Percentiles rank a stretch among this genome's conserved stretches.
Evolutionary conservation across 2,888 invertebrate species (phyloP).

Genomic region (Cryptus armator): DNA sequence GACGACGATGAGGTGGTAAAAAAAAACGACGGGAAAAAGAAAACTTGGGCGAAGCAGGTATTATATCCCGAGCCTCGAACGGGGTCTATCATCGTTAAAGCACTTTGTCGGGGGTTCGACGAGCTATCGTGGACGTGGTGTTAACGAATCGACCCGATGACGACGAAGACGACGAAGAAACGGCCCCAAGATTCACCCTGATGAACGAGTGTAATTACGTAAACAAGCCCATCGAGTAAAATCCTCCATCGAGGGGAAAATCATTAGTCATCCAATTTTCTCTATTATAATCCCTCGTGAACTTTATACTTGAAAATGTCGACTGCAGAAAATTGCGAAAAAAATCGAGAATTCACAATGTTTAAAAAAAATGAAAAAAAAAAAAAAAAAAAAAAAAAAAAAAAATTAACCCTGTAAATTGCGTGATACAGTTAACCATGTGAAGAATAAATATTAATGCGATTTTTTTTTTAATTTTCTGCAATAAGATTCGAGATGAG

Average conservation of each 20-base stretch:
- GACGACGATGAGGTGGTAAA: background rate
- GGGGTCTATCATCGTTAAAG: slow-evolving; percentile 26
- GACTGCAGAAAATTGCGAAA: background rate
- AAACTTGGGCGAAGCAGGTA: slow-evolving; percentile 3
- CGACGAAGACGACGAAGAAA: slow-evolving; percentile 5
- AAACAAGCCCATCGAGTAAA: slow-evolving; percentile 9
- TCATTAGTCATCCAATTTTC: slow-evolving; percentile 3
- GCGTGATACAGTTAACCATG: background rate
- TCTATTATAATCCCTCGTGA: background rate
- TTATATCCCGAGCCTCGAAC: slow-evolving; percentile 15
- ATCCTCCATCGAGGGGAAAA: background rate
- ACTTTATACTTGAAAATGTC: background rate
- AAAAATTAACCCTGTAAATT: background rate
- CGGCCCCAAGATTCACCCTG: slow-evolving; percentile 12
- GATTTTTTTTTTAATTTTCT: no score
- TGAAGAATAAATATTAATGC: no score
- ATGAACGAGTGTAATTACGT: slow-evolving; percentile 29
- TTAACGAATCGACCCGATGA: slow-evolving; percentile 29
- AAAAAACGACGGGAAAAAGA: background rate
- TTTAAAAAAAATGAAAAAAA: background rate
- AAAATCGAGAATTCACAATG: background rate
- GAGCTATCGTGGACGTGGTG: background rate
- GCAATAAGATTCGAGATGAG: background rate
- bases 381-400: background rate
- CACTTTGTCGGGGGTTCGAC: slow-evolving; percentile 14